Percentiles rank a stretch among this genome's conserved stretches.
These are phyloP conservation scores for Muscicapa striata DNA, from an alignment of 2,797 vertebrate genomes.

Conservation along the genomic window DNA sequence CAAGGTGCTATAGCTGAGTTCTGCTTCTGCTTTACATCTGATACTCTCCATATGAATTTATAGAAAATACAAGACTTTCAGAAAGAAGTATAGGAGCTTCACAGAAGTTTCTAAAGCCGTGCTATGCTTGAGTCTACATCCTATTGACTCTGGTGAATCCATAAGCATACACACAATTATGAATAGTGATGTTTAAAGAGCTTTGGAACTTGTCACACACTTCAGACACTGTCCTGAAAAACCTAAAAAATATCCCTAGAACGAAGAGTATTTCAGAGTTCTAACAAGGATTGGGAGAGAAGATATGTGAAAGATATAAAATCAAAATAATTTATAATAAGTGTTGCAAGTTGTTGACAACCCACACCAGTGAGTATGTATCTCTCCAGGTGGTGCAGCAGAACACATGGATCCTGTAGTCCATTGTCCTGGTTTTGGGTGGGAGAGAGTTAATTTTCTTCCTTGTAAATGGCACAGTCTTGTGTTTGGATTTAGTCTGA, in stretches of 20 bases:
- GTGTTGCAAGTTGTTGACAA: neutral
- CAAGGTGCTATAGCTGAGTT: neutral
- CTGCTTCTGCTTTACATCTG: neutral
- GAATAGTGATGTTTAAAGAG: neutral
- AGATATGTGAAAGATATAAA: neutral
- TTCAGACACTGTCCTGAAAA: neutral
- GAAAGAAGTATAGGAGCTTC: neutral
- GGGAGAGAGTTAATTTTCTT: neutral
- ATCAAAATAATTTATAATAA: neutral
- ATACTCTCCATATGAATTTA: neutral
- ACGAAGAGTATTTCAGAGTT: neutral
- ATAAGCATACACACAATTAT: neutral
- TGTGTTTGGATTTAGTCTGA: neutral
- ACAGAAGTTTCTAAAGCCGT: neutral
- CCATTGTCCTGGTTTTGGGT: neutral
- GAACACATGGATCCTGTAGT: neutral
- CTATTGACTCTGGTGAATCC: neutral
- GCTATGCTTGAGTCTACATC: fast-evolving
- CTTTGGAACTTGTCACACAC: neutral
- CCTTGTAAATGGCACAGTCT: no score
- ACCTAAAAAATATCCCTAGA: neutral
- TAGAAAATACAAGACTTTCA: neutral
- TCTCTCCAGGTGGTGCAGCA: neutral
- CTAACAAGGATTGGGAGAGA: neutral
- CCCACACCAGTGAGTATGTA: neutral